Evolutionary conservation across 2,797 vertebrate genomes (phyloP).

Genomic region (Eulemur mongoz): DNA sequence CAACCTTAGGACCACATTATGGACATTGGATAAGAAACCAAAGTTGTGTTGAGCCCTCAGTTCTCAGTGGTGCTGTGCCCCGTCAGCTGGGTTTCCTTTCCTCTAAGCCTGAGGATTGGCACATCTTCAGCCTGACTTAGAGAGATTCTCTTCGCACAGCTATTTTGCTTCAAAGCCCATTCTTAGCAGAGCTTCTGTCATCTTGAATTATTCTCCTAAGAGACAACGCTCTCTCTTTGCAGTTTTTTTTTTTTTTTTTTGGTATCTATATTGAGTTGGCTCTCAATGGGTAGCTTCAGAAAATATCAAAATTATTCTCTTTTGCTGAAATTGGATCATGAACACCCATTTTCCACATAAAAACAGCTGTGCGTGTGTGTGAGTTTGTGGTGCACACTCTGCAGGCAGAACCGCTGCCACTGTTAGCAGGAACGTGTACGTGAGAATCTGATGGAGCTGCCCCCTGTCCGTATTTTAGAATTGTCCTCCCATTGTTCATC

Average conservation of each 20-base stretch:
- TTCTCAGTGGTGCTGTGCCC: neutral
- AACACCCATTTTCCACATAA: rapidly evolving
- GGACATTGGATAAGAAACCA: neutral
- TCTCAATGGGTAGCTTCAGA: neutral
- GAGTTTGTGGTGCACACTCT: rapidly evolving
- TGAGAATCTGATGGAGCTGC: too few relatives aligned
- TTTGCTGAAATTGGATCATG: neutral
- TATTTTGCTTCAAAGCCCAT: neutral
- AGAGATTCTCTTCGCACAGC: neutral
- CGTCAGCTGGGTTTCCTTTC: neutral
- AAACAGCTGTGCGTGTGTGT: rapidly evolving
- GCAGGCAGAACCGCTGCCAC: rapidly evolving
- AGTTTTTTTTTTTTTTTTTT: neutral
- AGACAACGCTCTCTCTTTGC: neutral
- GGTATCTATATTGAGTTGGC: neutral
- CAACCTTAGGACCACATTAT: neutral
- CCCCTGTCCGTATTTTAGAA: neutral
- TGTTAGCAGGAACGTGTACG: rapidly evolving
- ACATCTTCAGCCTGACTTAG: neutral
- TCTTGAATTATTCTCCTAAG: neutral
- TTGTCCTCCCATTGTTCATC: neutral
- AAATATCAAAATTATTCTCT: neutral
- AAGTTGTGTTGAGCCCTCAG: neutral
- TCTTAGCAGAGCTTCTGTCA: neutral
- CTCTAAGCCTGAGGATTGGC: neutral